A percentile compares a stretch with the other conserved stretches of the same genome.
These are phyloP conservation scores for Geococcyx californianus DNA, from an alignment of 2,113 vertebrate species.

Conservation along the genomic window DNA sequence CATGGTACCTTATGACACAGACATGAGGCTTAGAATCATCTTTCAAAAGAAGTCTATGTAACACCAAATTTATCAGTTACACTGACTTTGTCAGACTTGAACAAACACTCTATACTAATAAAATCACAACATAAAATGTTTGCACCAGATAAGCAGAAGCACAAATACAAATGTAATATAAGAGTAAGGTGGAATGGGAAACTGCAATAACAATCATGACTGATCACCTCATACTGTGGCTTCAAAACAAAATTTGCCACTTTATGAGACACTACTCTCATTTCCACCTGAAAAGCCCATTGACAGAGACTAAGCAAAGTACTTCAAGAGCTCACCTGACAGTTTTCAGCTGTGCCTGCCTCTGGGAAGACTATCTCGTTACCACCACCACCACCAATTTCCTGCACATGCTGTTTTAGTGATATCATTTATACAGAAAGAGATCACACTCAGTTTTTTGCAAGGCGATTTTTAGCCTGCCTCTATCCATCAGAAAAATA, in stretches of 20 bases:
- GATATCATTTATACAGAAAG: neutral
- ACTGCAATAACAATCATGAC: neutral
- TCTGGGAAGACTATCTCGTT: neutral
- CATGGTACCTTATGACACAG: neutral
- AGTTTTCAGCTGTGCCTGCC: neutral
- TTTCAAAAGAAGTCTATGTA: neutral
- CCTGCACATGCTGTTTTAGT: neutral
- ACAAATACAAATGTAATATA: neutral
- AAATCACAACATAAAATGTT: neutral
- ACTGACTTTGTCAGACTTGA: neutral
- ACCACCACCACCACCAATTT: neutral
- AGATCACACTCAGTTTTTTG: neutral
- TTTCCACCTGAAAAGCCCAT: neutral
- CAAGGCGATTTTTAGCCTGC: neutral
- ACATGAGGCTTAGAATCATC: rapidly evolving
- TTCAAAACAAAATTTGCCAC: neutral
- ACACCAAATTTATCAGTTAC: neutral
- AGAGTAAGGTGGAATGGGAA: neutral
- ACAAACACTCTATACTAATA: neutral
- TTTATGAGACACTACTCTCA: neutral
- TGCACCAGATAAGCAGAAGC: neutral
- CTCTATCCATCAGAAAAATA: neutral
- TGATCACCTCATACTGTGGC: neutral
- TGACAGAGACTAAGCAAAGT: neutral
- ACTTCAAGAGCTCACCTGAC: neutral